Conservation (phyloP, 2,888 invertebrate species). For the Sicus ferrugineus region DNA sequence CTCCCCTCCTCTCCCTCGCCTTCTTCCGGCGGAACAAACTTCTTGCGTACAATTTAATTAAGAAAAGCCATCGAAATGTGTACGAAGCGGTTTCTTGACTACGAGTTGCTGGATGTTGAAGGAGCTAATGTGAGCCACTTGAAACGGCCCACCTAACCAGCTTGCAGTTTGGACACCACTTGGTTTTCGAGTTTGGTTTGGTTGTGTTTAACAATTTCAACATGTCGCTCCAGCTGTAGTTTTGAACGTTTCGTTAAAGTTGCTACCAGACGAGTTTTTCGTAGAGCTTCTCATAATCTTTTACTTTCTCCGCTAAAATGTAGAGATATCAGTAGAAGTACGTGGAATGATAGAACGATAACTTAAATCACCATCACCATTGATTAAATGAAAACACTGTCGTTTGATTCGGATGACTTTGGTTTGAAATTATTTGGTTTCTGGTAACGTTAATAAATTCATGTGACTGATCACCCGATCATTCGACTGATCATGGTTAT, state of each 20-base stretch:
- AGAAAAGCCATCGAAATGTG: slow-evolving; percentile 38
- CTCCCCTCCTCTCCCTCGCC: slow-evolving; percentile 21
- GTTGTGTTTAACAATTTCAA: slow-evolving; percentile 23
- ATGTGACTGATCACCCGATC: too few relatives aligned
- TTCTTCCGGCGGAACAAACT: slow-evolving; percentile 5
- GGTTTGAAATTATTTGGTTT: too few relatives aligned
- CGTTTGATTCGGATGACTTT: too few relatives aligned
- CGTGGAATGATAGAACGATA: too few relatives aligned
- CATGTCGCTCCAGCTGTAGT: not conserved
- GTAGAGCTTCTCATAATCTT: too few relatives aligned
- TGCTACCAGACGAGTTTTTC: slow-evolving; percentile 8
- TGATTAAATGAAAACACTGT: too few relatives aligned
- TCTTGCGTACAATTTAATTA: slow-evolving; percentile 50
- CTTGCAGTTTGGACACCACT: not conserved
- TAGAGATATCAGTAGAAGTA: too few relatives aligned
- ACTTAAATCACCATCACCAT: too few relatives aligned
- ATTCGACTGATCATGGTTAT: too few relatives aligned
- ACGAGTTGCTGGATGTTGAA: not conserved
- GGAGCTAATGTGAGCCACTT: not conserved
- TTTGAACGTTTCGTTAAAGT: slow-evolving; percentile 16
- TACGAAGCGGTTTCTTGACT: slow-evolving; percentile 2
- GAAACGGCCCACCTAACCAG: not conserved
- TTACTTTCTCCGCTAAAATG: too few relatives aligned
- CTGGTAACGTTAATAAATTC: too few relatives aligned
- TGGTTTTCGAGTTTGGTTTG: not conserved